phyloP scores from a whole-genome alignment of 2,888 invertebrate genomes.

The Tineola bisselliella region DNA sequence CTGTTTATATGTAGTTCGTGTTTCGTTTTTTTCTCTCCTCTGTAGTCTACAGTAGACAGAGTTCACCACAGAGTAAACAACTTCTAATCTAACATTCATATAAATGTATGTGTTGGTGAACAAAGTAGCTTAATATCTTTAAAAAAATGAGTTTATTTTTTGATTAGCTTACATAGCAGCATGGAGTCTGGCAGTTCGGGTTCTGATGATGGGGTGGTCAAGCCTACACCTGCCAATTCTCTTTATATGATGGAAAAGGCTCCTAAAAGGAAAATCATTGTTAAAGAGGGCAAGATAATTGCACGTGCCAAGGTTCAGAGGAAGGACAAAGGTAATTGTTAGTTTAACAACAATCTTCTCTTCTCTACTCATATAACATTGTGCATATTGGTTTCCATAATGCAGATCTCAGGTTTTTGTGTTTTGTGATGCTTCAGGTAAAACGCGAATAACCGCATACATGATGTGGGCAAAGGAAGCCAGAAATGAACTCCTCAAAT shows the following conservation, averaged over 20 bases:
- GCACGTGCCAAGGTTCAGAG: conserved; percentile 79
- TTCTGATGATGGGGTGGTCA: conserved; percentile 53
- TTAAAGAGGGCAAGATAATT: conserved; percentile 70
- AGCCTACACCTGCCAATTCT: conserved; percentile 66
- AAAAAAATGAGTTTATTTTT: too few relatives aligned
- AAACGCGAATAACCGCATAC: conserved; percentile 85
- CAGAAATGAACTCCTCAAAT: conserved; percentile 75
- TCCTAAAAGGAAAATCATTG: conserved; percentile 75
- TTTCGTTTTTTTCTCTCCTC: too few relatives aligned
- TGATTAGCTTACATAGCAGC: conserved; percentile 26
- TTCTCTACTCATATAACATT: too few relatives aligned
- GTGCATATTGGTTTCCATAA: too few relatives aligned
- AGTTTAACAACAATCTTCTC: neutral
- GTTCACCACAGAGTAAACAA: too few relatives aligned
- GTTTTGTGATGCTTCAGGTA: conserved; percentile 39
- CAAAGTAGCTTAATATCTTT: too few relatives aligned
- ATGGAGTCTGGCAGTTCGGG: conserved; percentile 63
- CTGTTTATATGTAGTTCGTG: too few relatives aligned
- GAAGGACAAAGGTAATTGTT: conserved; percentile 80
- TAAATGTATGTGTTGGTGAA: too few relatives aligned
- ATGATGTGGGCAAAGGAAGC: conserved; percentile 91
- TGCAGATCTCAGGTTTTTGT: too few relatives aligned
- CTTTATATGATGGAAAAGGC: conserved; percentile 84
- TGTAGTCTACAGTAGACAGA: too few relatives aligned
- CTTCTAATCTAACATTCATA: too few relatives aligned